Evolutionary conservation across 2,113 vertebrate species (phyloP), one percentile per base, ranked within the genome.

Genomic region (Myotis lucifugus): DNA sequence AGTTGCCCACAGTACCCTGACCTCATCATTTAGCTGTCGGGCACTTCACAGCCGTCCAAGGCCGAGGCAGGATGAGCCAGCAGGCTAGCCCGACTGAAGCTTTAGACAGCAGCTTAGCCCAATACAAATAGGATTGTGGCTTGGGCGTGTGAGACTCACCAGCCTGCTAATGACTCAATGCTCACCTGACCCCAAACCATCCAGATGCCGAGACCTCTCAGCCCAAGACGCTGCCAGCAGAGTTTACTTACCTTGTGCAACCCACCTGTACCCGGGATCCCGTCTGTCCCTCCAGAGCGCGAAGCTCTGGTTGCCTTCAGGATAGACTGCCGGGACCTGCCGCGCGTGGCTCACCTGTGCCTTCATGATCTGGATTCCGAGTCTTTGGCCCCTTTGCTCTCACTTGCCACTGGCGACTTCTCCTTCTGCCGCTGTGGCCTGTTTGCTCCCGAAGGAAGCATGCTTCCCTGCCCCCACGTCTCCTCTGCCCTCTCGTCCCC

Each of bases 1-100:
- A 81, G 79, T 95, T 94, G 87, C 61, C 46, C 56, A 27, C 48
- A 69, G 52, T 84, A 34, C 94, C 61, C 29, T 81, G 67, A 76
- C 67, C 59, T 92, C 72, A 78, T 96, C 21, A 84, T 86, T 72
- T 89, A 93, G 76, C 40, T 72, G 8, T 69, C 0, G 2, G 34
- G 34, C 11, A 18, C 6, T 42, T 42, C 42, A 42, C 42, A 42
- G 42, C 42, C 7, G 6, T 42, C 42, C 6, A 42, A 42, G 42
- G 42, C 42, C 69, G 52, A 91, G 64, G 37, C 50, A 40, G 78
- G 67, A 42, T 34, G 46, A 74, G 29, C 56, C 32, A 85, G 34
- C 23, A 40, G 86, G 90, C 89, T 94, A 91, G 78, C 46, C 76
- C 67, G 37, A 25, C 46, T 54, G 72, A 74, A 90, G 64, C 61